Percentiles rank a stretch among this genome's conserved stretches.
These are phyloP conservation scores for Diaperis boleti DNA, from an alignment of 2,888 invertebrate genomes.

Conservation along the genomic window DNA sequence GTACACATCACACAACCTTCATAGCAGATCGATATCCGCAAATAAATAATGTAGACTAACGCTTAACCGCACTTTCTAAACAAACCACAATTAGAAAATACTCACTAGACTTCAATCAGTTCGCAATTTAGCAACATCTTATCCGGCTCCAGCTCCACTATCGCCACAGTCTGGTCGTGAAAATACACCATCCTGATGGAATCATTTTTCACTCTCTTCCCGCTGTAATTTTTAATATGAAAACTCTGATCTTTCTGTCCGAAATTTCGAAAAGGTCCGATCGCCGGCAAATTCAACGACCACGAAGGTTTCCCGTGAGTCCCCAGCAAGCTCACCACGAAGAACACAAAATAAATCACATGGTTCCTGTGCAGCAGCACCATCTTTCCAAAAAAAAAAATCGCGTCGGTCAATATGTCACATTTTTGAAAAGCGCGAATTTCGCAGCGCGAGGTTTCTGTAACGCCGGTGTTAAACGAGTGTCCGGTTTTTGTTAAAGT, in stretches of 20 bases:
- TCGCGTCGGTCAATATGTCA: conserved; percentile 6
- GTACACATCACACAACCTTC: conserved; percentile 7
- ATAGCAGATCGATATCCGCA: conserved; percentile 14
- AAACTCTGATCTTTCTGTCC: background rate
- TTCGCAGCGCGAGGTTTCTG: background rate
- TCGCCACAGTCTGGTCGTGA: conserved; percentile 86
- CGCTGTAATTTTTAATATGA: conserved; percentile 46
- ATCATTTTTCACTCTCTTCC: conserved; percentile 69
- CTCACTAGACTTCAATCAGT: conserved; percentile 90
- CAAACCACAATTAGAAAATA: conserved; percentile 53
- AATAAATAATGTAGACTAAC: conserved; percentile 8
- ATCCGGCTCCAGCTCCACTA: conserved; percentile 81
- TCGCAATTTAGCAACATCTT: conserved; percentile 82
- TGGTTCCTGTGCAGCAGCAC: background rate
- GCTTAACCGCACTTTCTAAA: conserved; percentile 12
- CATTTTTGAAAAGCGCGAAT: conserved; percentile 7
- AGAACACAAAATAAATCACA: conserved; percentile 15
- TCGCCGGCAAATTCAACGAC: conserved; percentile 17
- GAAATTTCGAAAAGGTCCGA: conserved; percentile 27
- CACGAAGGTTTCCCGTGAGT: conserved; percentile 25
- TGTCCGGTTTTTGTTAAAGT: conserved; percentile 15
- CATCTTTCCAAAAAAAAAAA: conserved; percentile 9
- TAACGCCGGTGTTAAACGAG: background rate
- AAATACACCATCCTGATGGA: conserved; percentile 82
- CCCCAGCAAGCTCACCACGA: conserved; percentile 17